phyloP scores from a whole-genome alignment of 2,113 vertebrate genomes.

The Amblyornis subalaris region DNA sequence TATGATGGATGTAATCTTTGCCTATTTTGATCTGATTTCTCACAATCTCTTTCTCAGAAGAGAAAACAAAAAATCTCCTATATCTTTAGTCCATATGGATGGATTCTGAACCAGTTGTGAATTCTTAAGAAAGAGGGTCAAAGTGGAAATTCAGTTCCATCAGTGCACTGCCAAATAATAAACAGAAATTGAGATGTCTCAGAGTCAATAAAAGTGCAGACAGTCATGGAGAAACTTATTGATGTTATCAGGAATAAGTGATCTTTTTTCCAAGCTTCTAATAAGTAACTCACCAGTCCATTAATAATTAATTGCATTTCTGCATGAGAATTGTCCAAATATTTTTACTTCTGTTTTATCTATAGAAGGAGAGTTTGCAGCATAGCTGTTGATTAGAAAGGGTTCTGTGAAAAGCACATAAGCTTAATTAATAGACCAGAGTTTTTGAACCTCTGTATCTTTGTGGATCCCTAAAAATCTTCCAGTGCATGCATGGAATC shows the following conservation, averaged over 20 bases:
- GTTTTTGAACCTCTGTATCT: background rate
- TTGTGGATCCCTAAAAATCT: background rate
- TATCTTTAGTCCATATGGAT: background rate
- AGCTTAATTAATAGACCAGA: background rate
- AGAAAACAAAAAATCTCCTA: background rate
- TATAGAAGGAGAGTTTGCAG: background rate
- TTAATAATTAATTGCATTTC: background rate
- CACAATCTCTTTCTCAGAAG: background rate
- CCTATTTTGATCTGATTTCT: background rate
- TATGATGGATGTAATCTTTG: background rate
- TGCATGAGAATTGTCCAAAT: background rate
- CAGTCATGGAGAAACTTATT: background rate
- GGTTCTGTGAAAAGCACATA: background rate
- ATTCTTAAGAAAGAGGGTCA: background rate
- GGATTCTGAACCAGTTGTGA: background rate
- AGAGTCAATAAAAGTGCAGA: background rate
- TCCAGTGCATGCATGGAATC: background rate
- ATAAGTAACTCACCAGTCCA: background rate
- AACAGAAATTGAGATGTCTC: background rate
- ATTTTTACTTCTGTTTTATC: background rate
- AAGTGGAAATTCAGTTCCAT: background rate
- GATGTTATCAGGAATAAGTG: background rate
- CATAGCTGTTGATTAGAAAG: background rate
- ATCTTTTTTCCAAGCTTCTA: background rate
- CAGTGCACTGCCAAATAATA: background rate